Evolutionary conservation across 2,888 invertebrate genomes (phyloP).

Genomic region (Idaea aversata): DNA sequence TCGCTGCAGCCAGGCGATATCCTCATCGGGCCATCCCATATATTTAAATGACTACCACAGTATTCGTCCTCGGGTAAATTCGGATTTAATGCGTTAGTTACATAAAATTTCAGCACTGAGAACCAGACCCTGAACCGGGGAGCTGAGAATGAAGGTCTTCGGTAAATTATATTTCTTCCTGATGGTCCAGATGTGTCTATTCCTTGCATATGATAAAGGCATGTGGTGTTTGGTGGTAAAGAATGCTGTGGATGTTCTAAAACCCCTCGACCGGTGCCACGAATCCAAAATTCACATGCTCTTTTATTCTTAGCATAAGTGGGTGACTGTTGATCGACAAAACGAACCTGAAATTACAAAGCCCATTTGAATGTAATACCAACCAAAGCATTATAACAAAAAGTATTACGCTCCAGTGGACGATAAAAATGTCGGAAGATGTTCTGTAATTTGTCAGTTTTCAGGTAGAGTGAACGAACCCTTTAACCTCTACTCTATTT

Average conservation of each 20-base stretch:
- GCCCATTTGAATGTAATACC: neutral
- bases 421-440: neutral
- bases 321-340: conserved; percentile 91
- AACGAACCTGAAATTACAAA: conserved; percentile 83
- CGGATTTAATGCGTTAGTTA: conserved; percentile 83
- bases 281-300: conserved; percentile 91
- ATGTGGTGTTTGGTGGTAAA: conserved; percentile 92
- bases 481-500: neutral
- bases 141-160: conserved; percentile 80
- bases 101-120: conserved; percentile 92
- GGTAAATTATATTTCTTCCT: conserved; percentile 77
- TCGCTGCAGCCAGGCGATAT: conserved; percentile 89
- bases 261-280: conserved; percentile 89
- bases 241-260: conserved; percentile 92
- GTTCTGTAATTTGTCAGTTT: conserved; percentile 19
- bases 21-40: conserved; percentile 92
- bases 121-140: conserved; percentile 91
- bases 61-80: conserved; percentile 86
- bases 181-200: conserved; percentile 82
- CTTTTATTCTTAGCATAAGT: conserved; percentile 92
- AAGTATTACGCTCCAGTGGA: neutral
- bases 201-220: conserved; percentile 89
- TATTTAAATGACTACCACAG: conserved; percentile 90
- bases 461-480: neutral
- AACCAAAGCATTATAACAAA: neutral